Evolutionary conservation across 2,113 vertebrate genomes (phyloP).

Genomic region (Triplophysa rosa): DNA sequence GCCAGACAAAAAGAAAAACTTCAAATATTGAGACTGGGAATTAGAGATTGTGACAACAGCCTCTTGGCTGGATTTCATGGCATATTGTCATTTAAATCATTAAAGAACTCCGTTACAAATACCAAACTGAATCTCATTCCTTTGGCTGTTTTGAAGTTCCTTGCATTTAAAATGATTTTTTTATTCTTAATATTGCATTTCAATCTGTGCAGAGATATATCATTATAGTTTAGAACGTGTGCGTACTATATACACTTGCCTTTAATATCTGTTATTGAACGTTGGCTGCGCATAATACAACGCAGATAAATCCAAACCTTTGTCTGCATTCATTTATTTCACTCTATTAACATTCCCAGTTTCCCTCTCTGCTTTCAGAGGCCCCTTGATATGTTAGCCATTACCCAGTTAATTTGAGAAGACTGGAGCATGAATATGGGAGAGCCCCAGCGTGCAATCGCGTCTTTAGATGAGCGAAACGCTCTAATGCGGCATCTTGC

Average conservation of each 20-base stretch:
- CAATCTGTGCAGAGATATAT: too few relatives aligned
- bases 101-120: neutral
- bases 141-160: too few relatives aligned
- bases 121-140: too few relatives aligned
- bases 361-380: slow-evolving; percentile 49
- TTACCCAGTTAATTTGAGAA: slow-evolving; percentile 63
- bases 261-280: slow-evolving; percentile 22
- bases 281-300: slow-evolving; percentile 49
- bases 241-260: neutral
- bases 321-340: slow-evolving; percentile 63
- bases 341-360: slow-evolving; percentile 54
- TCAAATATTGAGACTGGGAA: slow-evolving; percentile 12
- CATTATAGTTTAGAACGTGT: too few relatives aligned
- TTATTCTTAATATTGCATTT: too few relatives aligned
- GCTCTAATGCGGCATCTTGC: slow-evolving; percentile 41
- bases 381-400: slow-evolving; percentile 58
- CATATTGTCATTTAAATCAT: slow-evolving; percentile 17
- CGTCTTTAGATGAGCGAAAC: slow-evolving; percentile 52
- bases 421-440: slow-evolving; percentile 32
- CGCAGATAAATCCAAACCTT: slow-evolving; percentile 41
- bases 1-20: slow-evolving; percentile 9
- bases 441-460: slow-evolving; percentile 42
- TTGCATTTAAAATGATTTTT: too few relatives aligned
- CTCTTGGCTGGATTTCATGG: neutral
- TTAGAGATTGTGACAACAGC: slow-evolving; percentile 7